Percentiles rank a stretch among this genome's conserved stretches.
phyloP scores from a whole-genome alignment of 2,888 invertebrate genomes.

The Megalurothrips usitatus region DNA sequence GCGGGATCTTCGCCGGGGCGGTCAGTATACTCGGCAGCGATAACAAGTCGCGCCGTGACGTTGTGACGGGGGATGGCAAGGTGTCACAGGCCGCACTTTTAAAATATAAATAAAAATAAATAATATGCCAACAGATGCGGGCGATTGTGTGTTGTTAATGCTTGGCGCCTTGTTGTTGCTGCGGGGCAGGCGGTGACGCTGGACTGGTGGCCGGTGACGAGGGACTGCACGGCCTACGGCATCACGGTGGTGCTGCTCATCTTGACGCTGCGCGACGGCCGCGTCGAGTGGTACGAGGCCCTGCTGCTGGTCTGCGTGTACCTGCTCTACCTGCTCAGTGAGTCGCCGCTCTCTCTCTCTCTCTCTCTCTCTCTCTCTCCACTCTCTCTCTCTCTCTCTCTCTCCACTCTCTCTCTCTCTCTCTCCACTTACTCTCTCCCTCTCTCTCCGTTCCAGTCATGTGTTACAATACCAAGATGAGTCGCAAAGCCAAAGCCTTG shows the following conservation, averaged over 20 bases:
- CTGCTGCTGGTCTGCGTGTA: slow-evolving; percentile 65
- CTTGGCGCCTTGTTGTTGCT: slow-evolving; percentile 32
- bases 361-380: too few relatives aligned
- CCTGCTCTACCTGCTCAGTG: slow-evolving; percentile 65
- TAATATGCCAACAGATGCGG: too few relatives aligned
- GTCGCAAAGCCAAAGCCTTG: slow-evolving; percentile 51
- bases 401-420: too few relatives aligned
- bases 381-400: too few relatives aligned
- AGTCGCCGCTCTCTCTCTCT: too few relatives aligned
- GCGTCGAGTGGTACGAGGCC: slow-evolving; percentile 72
- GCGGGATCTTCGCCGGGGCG: slow-evolving; percentile 58
- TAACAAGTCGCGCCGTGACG: too few relatives aligned
- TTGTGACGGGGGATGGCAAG: too few relatives aligned
- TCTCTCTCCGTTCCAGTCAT: slow-evolving; percentile 53
- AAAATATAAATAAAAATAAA: too few relatives aligned
- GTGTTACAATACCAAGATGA: slow-evolving; percentile 61
- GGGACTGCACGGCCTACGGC: slow-evolving; percentile 69
- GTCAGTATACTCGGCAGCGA: slow-evolving; percentile 31
- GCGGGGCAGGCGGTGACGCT: slow-evolving; percentile 57
- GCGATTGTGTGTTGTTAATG: too few relatives aligned
- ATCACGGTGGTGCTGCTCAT: slow-evolving; percentile 66
- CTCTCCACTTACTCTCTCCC: too few relatives aligned
- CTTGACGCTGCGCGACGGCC: slow-evolving; percentile 63
- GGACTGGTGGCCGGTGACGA: slow-evolving; percentile 73
- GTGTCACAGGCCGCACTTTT: too few relatives aligned